Conservation (phyloP, 2,113 vertebrate genomes). For the Catagonus wagneri region DNA sequence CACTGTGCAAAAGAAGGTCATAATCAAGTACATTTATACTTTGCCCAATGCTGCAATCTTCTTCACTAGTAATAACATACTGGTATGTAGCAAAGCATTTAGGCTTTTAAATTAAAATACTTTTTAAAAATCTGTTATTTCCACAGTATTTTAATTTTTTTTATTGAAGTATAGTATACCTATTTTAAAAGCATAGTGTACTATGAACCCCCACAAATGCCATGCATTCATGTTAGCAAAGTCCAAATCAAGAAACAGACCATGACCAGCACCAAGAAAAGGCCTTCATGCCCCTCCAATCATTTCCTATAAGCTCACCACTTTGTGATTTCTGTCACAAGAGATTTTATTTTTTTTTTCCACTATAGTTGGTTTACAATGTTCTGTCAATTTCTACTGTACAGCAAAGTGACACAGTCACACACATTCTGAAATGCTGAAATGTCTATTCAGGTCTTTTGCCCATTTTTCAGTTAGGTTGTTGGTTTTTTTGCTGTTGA, state of each 20-base stretch:
- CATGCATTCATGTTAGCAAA: background rate
- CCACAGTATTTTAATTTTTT: background rate
- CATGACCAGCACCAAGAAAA: background rate
- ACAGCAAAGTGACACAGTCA: too few relatives aligned
- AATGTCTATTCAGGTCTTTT: too few relatives aligned
- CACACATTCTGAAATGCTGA: too few relatives aligned
- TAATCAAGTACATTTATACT: background rate
- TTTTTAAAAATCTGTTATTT: constrained; percentile 19
- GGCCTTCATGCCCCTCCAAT: background rate
- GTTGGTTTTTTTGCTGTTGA: too few relatives aligned
- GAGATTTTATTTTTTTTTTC: too few relatives aligned
- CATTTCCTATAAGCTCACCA: background rate
- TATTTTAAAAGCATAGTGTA: background rate
- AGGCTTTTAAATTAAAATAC: background rate
- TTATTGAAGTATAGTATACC: background rate
- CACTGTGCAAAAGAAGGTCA: background rate
- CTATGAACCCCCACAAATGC: background rate
- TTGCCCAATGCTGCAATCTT: background rate
- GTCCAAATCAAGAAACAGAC: background rate
- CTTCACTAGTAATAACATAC: background rate
- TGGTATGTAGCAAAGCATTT: background rate
- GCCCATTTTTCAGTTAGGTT: too few relatives aligned
- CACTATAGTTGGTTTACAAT: too few relatives aligned
- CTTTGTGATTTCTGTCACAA: background rate
- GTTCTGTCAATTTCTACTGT: too few relatives aligned